These are phyloP conservation scores for Procambarus virginalis DNA, from an alignment of 1,140 invertebrate species.

Conservation along the genomic window DNA sequence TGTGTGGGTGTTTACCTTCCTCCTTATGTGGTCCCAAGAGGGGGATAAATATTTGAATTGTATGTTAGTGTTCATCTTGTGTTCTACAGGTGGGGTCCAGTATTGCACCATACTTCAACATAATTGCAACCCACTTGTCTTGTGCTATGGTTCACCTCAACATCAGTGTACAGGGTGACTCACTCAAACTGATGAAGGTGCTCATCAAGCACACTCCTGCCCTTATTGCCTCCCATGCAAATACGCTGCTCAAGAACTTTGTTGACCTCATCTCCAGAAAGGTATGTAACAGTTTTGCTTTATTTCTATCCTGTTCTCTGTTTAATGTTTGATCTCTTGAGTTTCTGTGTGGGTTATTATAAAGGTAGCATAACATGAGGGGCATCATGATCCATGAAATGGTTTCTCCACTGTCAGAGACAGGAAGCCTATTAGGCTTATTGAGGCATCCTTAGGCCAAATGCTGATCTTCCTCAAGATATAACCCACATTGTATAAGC, in stretches of 20 bases:
- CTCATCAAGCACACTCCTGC: constrained; percentile 30
- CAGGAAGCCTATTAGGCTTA: no score
- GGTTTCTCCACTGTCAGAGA: no score
- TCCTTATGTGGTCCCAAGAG: background rate
- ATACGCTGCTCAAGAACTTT: constrained; percentile 49
- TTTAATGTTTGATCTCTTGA: no score
- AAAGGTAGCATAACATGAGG: no score
- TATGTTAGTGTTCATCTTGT: background rate
- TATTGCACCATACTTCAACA: constrained; percentile 81
- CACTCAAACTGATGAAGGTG: constrained; percentile 75
- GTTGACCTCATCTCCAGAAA: constrained; percentile 51
- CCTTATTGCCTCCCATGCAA: constrained; percentile 42
- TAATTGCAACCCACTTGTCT: constrained; percentile 84
- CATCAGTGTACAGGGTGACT: constrained; percentile 85
- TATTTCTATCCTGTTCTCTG: no score
- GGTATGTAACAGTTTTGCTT: background rate
- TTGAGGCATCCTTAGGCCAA: no score
- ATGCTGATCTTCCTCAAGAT: no score
- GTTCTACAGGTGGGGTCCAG: constrained; percentile 73
- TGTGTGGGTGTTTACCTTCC: background rate
- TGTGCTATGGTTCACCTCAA: constrained; percentile 92
- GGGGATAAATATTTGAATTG: background rate
- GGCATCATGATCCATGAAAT: no score
- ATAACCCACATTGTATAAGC: no score
- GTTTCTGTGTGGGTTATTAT: no score